phyloP scores from a whole-genome alignment of 2,888 invertebrate genomes.

The Achlya flavicornis region DNA sequence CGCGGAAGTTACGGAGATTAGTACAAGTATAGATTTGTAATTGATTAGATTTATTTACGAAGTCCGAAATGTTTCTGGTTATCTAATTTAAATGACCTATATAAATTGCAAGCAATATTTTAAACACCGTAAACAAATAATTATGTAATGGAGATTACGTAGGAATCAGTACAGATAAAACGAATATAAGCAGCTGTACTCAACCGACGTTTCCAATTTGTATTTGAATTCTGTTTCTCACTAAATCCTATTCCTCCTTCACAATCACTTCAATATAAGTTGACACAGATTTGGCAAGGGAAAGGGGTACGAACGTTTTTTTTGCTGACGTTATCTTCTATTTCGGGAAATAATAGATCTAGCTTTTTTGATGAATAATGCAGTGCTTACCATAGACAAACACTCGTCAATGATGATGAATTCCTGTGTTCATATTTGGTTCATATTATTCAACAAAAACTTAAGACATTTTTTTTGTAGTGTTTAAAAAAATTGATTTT shows the following conservation, averaged over 20 bases:
- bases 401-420: too few relatives aligned
- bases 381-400: too few relatives aligned
- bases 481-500: too few relatives aligned
- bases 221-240: background rate
- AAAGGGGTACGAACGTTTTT: background rate
- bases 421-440: too few relatives aligned
- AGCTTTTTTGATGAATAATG: background rate
- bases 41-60: background rate
- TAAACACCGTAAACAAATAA: too few relatives aligned
- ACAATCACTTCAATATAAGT: background rate
- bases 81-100: too few relatives aligned
- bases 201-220: background rate
- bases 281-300: slow-evolving; percentile 3
- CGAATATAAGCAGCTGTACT: background rate
- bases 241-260: background rate
- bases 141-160: too few relatives aligned
- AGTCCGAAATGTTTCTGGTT: too few relatives aligned
- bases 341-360: background rate
- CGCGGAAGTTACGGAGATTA: background rate
- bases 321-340: background rate
- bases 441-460: too few relatives aligned
- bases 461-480: too few relatives aligned
- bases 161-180: too few relatives aligned
- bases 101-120: too few relatives aligned
- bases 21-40: background rate